Base-by-base conservation (phyloP, 2,888 invertebrate species). In the Calameuta filiformis region DNA sequence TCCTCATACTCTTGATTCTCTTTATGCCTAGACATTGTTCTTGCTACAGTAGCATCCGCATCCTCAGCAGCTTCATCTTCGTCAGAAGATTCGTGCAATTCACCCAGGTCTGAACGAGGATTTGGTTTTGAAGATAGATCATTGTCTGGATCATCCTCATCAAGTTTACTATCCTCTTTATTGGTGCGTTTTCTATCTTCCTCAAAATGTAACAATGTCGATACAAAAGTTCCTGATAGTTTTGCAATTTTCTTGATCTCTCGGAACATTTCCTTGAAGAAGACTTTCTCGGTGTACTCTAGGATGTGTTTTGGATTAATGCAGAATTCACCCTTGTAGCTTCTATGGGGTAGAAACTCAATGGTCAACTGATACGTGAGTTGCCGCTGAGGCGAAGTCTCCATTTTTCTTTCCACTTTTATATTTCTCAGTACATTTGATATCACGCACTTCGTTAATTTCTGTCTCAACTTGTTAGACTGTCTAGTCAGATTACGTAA, bases 341-440 rank as follows among this genome's bases (percentile, higher is more conserved):
- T 94, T 34, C 94, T 92, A 71, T 95, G 92, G 0, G 97, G 96
- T 77, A 98, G 92, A 89, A 97, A 97, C 35, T 94, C 91, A 83
- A 98, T 95, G 12, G 92, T 93, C 83, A 98, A 90, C 0, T 93
- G 94, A 82, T 96, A 97, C 75, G 94, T 92, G 81, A 96, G 92
- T 76, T 90, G 89, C 81, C 93, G 92, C 77, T 92, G 87, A 0
- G 95, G 94, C 0, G 86, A 82, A 0, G 94, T 90, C 0, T 94
- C 93, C 79, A 97, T 90, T 87, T 93, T 92, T 80, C 94, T 93
- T 35, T 92, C 91, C 0, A 96, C 94, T 76, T 94, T 93, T 6
- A 96, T 93, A 82, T 94, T 94, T 90, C 96, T 95, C 76, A 98
- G 90, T 12, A 98, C 95, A 91, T 98, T 95, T 0, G 95, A 93